These are phyloP conservation scores for Epinotia nisella DNA, from an alignment of 2,888 invertebrate species.

Conservation along the genomic window DNA sequence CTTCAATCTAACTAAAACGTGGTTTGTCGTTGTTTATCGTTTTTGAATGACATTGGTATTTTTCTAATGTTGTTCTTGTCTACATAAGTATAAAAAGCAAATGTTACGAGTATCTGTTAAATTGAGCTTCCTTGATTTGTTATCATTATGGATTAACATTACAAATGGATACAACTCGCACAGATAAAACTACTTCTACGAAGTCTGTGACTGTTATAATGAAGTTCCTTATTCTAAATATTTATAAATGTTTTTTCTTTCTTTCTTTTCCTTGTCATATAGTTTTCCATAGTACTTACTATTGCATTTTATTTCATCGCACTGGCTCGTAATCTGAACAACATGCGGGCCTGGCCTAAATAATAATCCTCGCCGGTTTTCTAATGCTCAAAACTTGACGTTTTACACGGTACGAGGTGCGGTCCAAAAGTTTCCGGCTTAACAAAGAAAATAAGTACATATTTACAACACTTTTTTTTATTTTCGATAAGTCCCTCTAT, in stretches of 20 bases:
- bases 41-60: neutral
- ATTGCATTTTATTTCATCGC: slow-evolving; percentile 11
- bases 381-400: neutral
- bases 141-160: slow-evolving; percentile 1
- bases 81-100: neutral
- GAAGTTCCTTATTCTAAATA: neutral
- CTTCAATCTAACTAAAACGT: too few relatives aligned
- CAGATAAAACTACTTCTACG: neutral
- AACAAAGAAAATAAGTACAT: too few relatives aligned
- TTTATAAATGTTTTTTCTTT: too few relatives aligned
- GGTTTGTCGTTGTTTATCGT: too few relatives aligned
- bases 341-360: slow-evolving; percentile 9
- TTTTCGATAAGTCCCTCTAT: too few relatives aligned
- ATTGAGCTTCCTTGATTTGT: neutral
- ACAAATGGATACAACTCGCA: neutral
- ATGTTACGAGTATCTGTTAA: neutral
- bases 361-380: neutral
- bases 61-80: neutral
- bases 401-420: neutral
- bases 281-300: neutral
- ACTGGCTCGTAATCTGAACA: neutral
- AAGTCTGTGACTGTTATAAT: neutral
- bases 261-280: too few relatives aligned
- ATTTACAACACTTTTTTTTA: too few relatives aligned
- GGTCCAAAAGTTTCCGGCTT: too few relatives aligned